Evolutionary conservation across 2,797 vertebrate species (phyloP), one percentile per base, ranked within the genome.

Genomic region (Adrianichthys oophorus): DNA sequence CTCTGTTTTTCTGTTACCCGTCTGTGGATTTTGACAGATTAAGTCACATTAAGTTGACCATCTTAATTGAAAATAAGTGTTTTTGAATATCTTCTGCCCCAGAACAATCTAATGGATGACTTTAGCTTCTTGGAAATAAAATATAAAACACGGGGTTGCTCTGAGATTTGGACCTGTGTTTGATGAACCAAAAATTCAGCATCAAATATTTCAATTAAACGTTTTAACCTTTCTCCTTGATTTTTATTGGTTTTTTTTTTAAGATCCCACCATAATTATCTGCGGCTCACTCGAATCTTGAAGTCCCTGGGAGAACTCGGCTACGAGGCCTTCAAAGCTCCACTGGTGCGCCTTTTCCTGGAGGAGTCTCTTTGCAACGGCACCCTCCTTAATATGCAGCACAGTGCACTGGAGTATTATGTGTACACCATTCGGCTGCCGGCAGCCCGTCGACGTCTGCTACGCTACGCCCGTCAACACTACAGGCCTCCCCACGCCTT

Each of bases 211-310:
- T 26, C 6, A 26, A 26, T 12, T 1, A 37, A 37, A 12, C 0
- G 5, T 8, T 18, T 18, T 17, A n/a, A 45, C 12, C 15, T 7
- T 14, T 40, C 1, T 41, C 41, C 17, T 7, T 32, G 13, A 6
- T 19, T 44, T 19, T 4, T 32, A 4, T 15, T 50, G n/a, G n/a
- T 26, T 59, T 7, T 45, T 48, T 4, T 37, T 23, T 56, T 0
- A 82, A 99, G 97, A 89, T 98, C 96, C 59, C 96, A 97, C 82
- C 97, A 99, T 91, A 99, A 99, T 90, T 98, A 98, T 85, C 90
- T 99, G 81, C 93, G 97, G 71, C 96, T 99, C 84, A 98, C 97
- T 2, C 94, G 97, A 37, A 98, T 99, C 88, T 90, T 99, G 69
- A 98, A 99, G 92, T 98, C 97, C 55, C 92, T 99, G 41, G 97